These are phyloP conservation scores for Hermaeophaga mercurialis DNA, from an alignment of 2,888 invertebrate species.

Conservation along the genomic window DNA sequence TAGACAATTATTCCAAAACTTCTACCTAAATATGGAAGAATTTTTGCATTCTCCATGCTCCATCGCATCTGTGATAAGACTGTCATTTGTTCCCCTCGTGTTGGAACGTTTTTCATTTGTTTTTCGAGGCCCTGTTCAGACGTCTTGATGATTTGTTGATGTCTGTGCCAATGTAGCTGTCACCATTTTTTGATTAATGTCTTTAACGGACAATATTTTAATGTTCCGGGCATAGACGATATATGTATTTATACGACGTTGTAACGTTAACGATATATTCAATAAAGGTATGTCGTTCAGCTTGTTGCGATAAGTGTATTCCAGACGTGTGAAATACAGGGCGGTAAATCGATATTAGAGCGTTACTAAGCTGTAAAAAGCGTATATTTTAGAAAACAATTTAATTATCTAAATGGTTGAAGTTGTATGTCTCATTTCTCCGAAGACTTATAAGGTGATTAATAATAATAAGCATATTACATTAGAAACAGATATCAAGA, in stretches of 20 bases:
- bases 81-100: conserved; percentile 9
- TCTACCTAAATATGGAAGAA: neutral
- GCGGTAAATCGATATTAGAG: too few species aligned
- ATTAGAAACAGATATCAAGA: too few species aligned
- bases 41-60: neutral
- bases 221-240: neutral
- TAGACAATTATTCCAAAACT: neutral
- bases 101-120: conserved; percentile 8
- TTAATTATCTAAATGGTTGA: too few species aligned
- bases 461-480: too few species aligned
- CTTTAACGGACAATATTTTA: conserved; percentile 2
- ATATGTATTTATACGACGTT: neutral
- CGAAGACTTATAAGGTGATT: too few species aligned
- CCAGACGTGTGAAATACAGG: neutral
- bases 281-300: conserved; percentile 3
- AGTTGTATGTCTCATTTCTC: too few species aligned
- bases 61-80: neutral
- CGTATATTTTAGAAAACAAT: too few species aligned
- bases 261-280: conserved; percentile 1
- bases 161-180: conserved; percentile 16
- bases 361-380: too few species aligned
- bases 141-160: conserved; percentile 15
- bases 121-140: neutral
- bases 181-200: conserved; percentile 14
- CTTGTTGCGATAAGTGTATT: conserved; percentile 2